Evolutionary conservation across 2,888 invertebrate genomes (phyloP).

Genomic region (Polydrusus tereticollis): DNA sequence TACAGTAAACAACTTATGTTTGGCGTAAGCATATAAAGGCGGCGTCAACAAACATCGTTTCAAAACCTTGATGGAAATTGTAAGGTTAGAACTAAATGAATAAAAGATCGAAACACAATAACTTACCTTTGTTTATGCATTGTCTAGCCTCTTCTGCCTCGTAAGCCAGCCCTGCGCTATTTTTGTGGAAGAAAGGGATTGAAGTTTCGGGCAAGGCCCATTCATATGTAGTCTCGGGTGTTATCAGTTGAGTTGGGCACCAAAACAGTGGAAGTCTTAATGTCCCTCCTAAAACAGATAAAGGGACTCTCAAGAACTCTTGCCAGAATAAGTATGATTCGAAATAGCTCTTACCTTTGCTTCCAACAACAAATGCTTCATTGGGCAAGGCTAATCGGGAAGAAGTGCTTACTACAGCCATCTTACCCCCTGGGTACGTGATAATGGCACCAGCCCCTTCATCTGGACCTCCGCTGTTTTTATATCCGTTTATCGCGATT

Average conservation of each 20-base stretch:
- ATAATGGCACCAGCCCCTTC: slow-evolving; percentile 76
- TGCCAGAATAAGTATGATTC: too few relatives aligned
- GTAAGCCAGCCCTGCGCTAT: slow-evolving; percentile 82
- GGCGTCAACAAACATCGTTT: too few relatives aligned
- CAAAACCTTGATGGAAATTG: too few relatives aligned
- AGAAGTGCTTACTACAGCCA: slow-evolving; percentile 75
- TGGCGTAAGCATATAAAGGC: too few relatives aligned
- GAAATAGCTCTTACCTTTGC: slow-evolving; percentile 66
- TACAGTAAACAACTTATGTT: too few relatives aligned
- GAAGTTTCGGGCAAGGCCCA: slow-evolving; percentile 76
- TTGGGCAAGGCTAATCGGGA: slow-evolving; percentile 73
- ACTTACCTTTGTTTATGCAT: slow-evolving; percentile 76
- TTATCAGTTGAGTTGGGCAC: slow-evolving; percentile 77
- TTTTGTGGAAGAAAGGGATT: slow-evolving; percentile 69
- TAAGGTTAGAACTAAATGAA: too few relatives aligned
- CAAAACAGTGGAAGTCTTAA: slow-evolving; percentile 79
- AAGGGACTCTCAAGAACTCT: not conserved
- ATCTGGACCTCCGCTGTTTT: slow-evolving; percentile 82
- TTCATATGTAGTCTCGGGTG: slow-evolving; percentile 74
- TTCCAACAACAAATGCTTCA: slow-evolving; percentile 76
- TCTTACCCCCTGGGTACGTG: slow-evolving; percentile 74
- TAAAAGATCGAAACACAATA: not conserved
- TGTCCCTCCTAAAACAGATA: slow-evolving; percentile 73
- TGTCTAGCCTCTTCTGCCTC: slow-evolving; percentile 83
- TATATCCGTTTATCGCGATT: slow-evolving; percentile 76